Evolutionary conservation across 2,888 invertebrate species (phyloP).

Genomic region (Parelbella ahira): DNA sequence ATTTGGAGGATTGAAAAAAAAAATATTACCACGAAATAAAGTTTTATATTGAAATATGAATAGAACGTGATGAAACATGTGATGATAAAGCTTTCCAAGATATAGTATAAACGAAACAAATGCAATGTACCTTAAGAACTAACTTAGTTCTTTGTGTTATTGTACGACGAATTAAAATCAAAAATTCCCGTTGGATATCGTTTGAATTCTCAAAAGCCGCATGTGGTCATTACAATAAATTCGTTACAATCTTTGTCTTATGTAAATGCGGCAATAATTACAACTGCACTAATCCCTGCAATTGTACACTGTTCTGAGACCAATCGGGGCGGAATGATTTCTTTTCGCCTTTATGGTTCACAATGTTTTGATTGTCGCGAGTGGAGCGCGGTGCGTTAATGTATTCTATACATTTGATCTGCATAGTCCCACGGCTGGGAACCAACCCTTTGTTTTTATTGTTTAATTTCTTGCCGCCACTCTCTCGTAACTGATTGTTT

Average conservation of each 20-base stretch:
- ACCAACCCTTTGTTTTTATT: slow-evolving; percentile 40
- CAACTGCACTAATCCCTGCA: slow-evolving; percentile 45
- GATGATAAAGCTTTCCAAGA: too few species aligned
- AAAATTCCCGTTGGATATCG: too few species aligned
- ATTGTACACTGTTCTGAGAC: slow-evolving; percentile 41
- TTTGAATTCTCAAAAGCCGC: slow-evolving; percentile 1
- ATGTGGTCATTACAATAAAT: slow-evolving; percentile 25
- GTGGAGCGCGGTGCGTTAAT: slow-evolving; percentile 45
- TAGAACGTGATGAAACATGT: too few species aligned
- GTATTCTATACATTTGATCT: slow-evolving; percentile 50
- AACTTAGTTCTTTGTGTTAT: too few species aligned
- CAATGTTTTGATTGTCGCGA: slow-evolving; percentile 63
- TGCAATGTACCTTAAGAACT: too few species aligned
- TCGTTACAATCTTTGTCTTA: slow-evolving; percentile 39
- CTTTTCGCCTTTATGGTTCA: slow-evolving; percentile 29
- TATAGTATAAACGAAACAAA: too few species aligned
- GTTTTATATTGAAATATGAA: too few species aligned
- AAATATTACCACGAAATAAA: too few species aligned
- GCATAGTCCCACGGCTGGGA: slow-evolving; percentile 32
- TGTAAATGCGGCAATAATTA: slow-evolving; percentile 40
- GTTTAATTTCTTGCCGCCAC: slow-evolving; percentile 27
- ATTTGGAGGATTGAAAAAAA: too few species aligned
- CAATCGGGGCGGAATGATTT: slow-evolving; percentile 59
- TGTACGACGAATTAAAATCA: too few species aligned
- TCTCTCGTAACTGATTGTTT: slow-evolving; percentile 11